A percentile compares a stretch with the other conserved stretches of the same genome.
These are phyloP conservation scores for Scaptomyza hsui DNA, from an alignment of 1,140 invertebrate genomes.

Conservation along the genomic window DNA sequence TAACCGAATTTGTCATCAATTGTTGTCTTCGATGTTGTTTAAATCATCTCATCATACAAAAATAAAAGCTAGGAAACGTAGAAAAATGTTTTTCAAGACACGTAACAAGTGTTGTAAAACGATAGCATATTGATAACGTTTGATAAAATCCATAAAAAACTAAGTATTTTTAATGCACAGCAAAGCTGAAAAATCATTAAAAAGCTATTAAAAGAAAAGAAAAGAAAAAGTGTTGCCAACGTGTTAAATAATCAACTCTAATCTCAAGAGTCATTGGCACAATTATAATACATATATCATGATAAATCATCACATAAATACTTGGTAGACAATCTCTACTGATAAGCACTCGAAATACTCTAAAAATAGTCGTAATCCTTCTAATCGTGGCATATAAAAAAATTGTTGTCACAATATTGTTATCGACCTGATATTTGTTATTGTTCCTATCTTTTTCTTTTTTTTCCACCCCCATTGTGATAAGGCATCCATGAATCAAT, in stretches of 20 bases:
- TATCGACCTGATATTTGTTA: background rate
- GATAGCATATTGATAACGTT: no score
- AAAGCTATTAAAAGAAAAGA: no score
- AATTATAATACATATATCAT: slow-evolving; percentile 1
- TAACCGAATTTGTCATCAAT: slow-evolving; percentile 44
- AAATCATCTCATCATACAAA: background rate
- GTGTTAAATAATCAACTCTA: background rate
- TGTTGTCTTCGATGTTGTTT: background rate
- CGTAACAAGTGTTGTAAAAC: no score
- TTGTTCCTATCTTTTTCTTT: slow-evolving; percentile 5
- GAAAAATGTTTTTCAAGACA: no score
- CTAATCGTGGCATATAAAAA: background rate
- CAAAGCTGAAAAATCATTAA: no score
- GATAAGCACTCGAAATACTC: slow-evolving; percentile 13
- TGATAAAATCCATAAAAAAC: no score
- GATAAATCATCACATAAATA: background rate
- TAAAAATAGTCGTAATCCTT: slow-evolving; percentile 12
- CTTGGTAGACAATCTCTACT: slow-evolving; percentile 1
- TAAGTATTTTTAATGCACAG: no score
- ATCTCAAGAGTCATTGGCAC: background rate
- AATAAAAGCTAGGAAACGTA: no score
- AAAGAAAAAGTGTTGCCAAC: background rate
- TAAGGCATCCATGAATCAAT: slow-evolving; percentile 35
- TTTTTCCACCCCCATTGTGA: slow-evolving; percentile 14
- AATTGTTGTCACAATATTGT: background rate